A percentile compares a stretch with the other conserved stretches of the same genome.
These are phyloP conservation scores for Scytalopus superciliaris DNA, from an alignment of 2,113 vertebrate species.

Conservation along the genomic window DNA sequence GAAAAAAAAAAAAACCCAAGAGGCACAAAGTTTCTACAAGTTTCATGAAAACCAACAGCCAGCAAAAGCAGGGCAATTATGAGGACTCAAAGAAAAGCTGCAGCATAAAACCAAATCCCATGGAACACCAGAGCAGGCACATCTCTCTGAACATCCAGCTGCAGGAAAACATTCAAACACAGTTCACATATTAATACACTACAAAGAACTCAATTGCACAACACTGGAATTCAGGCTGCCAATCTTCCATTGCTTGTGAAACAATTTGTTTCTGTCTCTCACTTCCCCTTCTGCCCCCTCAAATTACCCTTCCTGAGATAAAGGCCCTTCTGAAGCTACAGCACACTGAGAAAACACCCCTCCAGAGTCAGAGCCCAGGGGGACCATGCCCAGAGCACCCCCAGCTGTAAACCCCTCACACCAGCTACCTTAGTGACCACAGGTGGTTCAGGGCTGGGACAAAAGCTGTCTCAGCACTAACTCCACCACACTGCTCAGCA, in stretches of 20 bases:
- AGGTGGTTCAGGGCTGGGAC: background rate
- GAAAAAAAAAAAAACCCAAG: background rate
- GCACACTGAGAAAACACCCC: background rate
- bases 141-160: background rate
- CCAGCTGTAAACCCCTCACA: background rate
- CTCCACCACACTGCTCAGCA: background rate
- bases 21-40: background rate
- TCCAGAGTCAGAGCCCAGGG: background rate
- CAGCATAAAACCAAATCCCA: background rate
- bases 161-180: background rate
- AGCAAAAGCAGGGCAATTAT: constrained; percentile 1
- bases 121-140: background rate
- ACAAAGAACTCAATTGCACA: background rate
- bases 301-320: background rate
- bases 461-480: background rate
- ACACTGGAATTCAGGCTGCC: background rate
- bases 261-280: background rate
- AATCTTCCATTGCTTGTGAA: background rate
- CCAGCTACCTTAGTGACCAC: rapidly evolving
- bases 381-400: background rate
- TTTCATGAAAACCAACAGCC: background rate
- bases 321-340: background rate
- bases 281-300: background rate
- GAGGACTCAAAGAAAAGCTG: background rate
- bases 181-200: background rate